Evolutionary conservation across 2,888 invertebrate species (phyloP).

Genomic region (Fissipunctia ypsillon): DNA sequence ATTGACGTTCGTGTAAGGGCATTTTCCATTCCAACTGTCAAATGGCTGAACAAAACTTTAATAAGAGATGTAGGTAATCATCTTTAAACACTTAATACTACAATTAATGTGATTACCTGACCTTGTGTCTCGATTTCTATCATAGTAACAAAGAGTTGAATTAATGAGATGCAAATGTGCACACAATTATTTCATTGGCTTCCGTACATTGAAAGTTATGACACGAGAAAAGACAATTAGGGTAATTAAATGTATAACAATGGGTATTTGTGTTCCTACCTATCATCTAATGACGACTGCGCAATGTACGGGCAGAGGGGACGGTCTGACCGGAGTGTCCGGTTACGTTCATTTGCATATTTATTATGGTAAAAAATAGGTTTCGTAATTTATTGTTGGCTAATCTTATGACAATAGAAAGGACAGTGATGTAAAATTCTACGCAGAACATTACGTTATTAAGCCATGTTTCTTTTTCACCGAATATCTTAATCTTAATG

Average conservation of each 20-base stretch:
- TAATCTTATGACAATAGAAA: slow-evolving; percentile 13
- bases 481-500: too few species aligned
- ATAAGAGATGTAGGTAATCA: slow-evolving; percentile 63
- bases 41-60: slow-evolving; percentile 48
- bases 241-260: slow-evolving; percentile 81
- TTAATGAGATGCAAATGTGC: slow-evolving; percentile 87
- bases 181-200: slow-evolving; percentile 77
- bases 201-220: slow-evolving; percentile 87
- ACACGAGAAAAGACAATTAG: slow-evolving; percentile 82
- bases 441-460: too few species aligned
- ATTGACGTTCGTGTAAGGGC: slow-evolving; percentile 43
- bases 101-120: slow-evolving; percentile 83
- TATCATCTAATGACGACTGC: slow-evolving; percentile 49
- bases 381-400: slow-evolving; percentile 1
- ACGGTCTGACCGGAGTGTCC: slow-evolving; percentile 29
- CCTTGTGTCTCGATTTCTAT: slow-evolving; percentile 86
- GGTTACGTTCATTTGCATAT: slow-evolving; percentile 42
- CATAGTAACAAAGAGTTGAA: slow-evolving; percentile 82
- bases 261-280: slow-evolving; percentile 70
- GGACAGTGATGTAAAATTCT: neutral
- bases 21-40: slow-evolving; percentile 57
- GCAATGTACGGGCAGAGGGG: slow-evolving; percentile 38
- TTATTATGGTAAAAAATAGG: slow-evolving; percentile 21
- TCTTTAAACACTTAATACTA: slow-evolving; percentile 70
- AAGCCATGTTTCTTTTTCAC: too few species aligned